A percentile compares a stretch with the other conserved stretches of the same genome.
These are phyloP conservation scores for Tubulanus polymorphus DNA, from an alignment of 2,888 invertebrate genomes.

Conservation along the genomic window DNA sequence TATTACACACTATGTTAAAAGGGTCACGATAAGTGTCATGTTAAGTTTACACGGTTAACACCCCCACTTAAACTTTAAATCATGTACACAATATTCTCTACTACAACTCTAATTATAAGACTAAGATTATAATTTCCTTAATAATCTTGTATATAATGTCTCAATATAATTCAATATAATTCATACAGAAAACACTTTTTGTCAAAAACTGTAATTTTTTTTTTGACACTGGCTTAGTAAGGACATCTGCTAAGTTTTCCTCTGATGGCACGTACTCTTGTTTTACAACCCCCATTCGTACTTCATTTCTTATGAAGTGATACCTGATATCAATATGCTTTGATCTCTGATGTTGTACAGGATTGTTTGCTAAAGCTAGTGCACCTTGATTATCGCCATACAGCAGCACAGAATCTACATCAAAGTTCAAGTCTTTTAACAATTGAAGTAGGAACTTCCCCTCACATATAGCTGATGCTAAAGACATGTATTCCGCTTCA, in stretches of 20 bases:
- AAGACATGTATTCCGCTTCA: slow-evolving; percentile 3
- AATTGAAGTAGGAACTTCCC: slow-evolving; percentile 2
- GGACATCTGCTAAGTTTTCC: slow-evolving; percentile 8
- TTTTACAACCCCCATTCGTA: not conserved
- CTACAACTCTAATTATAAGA: too few relatives aligned
- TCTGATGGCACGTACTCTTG: not conserved
- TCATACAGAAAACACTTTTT: too few relatives aligned
- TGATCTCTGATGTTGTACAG: slow-evolving; percentile 12
- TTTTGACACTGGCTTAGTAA: slow-evolving; percentile 10
- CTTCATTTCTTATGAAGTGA: slow-evolving; percentile 6
- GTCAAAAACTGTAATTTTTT: not conserved
- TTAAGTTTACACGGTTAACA: too few relatives aligned
- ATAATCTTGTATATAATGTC: too few relatives aligned
- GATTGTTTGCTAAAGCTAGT: slow-evolving; percentile 10
- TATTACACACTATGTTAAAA: too few relatives aligned
- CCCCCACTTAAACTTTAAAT: too few relatives aligned
- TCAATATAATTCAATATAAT: too few relatives aligned
- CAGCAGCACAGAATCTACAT: not conserved
- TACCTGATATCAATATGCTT: slow-evolving; percentile 13
- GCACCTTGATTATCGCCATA: slow-evolving; percentile 12
- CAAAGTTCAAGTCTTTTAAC: not conserved
- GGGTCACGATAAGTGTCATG: too few relatives aligned
- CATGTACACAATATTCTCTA: too few relatives aligned
- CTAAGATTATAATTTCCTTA: too few relatives aligned
- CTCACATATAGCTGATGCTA: slow-evolving; percentile 3